Conservation (phyloP, 2,797 vertebrate genomes). For the Siniperca scherzeri region DNA sequence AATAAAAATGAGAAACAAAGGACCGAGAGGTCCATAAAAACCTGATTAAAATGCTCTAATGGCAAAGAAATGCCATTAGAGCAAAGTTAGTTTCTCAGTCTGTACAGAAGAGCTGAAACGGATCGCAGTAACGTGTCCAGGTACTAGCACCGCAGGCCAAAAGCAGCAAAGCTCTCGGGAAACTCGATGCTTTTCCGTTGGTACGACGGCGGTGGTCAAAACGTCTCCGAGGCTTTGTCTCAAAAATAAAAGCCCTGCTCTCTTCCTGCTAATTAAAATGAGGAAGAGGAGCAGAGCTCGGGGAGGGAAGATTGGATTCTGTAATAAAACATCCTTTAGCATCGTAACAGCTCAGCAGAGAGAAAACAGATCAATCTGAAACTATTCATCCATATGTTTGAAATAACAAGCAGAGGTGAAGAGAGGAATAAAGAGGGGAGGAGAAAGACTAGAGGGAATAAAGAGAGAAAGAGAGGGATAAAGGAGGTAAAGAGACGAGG, state of each 20-base stretch:
- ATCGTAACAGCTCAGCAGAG: not conserved
- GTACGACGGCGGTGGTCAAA: not conserved
- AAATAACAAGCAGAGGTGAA: not conserved
- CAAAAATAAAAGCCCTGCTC: not conserved
- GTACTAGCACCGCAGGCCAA: not conserved
- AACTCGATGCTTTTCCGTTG: not conserved
- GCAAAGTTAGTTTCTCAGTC: not conserved
- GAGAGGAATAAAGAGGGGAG: too few species aligned
- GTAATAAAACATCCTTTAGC: not conserved
- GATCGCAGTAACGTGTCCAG: not conserved
- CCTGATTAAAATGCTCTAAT: slow-evolving; percentile 28
- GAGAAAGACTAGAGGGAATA: not conserved
- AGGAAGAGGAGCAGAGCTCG: not conserved
- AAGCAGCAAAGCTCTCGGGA: not conserved
- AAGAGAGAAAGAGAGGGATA: not conserved
- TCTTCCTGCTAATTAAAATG: not conserved
- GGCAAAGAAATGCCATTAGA: not conserved
- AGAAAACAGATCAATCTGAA: not conserved
- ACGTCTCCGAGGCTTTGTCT: not conserved
- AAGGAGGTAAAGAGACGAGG: too few species aligned
- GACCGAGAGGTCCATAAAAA: slow-evolving; percentile 16
- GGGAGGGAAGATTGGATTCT: not conserved
- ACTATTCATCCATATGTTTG: not conserved
- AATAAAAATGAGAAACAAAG: slow-evolving; percentile 9
- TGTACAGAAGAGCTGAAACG: not conserved